These are phyloP conservation scores for Lophura nycthemera DNA, from an alignment of 2,113 vertebrate species.

Conservation along the genomic window DNA sequence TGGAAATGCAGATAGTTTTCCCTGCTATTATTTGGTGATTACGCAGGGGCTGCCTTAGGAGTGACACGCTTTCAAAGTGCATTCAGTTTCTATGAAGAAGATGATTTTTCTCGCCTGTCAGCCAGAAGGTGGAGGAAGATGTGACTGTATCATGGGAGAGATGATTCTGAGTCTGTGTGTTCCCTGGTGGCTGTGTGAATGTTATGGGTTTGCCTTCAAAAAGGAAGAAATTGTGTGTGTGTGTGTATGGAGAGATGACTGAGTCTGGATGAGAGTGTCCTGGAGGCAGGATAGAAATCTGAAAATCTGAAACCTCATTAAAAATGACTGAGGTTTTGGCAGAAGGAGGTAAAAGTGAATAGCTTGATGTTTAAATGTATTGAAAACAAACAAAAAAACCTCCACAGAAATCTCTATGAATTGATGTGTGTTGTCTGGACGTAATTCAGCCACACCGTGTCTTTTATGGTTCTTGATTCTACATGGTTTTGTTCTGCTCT, in stretches of 20 bases:
- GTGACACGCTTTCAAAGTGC: not conserved
- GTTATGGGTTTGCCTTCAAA: not conserved
- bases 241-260: not conserved
- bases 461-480: not conserved
- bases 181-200: not conserved
- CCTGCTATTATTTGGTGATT: not conserved
- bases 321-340: conserved; percentile 43
- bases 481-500: conserved; percentile 1
- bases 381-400: not conserved
- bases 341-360: conserved; percentile 1
- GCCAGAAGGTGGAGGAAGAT: not conserved
- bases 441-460: not conserved
- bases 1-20: not conserved
- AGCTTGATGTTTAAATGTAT: not conserved
- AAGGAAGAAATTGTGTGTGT: not conserved
- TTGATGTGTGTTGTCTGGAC: not conserved
- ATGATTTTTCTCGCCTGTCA: not conserved
- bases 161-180: not conserved
- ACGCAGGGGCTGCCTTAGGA: not conserved
- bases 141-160: not conserved
- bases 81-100: not conserved
- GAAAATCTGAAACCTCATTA: conserved; percentile 13
- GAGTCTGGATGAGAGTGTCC: not conserved
- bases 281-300: conserved; percentile 20
- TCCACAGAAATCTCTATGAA: not conserved